A percentile compares a stretch with the other conserved stretches of the same genome.
Evolutionary conservation across 2,888 invertebrate genomes (phyloP).

Genomic region (Cataglyphis albicans): DNA sequence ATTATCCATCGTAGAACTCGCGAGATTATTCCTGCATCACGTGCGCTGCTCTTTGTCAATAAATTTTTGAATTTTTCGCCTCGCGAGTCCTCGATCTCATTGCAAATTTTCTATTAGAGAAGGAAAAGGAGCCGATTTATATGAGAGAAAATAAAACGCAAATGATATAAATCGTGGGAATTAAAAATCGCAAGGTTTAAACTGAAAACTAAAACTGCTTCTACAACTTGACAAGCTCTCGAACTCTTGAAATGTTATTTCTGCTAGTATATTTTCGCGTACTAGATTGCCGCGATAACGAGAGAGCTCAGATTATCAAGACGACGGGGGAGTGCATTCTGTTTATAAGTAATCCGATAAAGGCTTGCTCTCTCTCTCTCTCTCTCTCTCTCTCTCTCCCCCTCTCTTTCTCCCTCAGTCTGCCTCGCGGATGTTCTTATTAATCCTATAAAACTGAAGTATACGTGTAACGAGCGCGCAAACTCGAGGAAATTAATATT

Average conservation of each 20-base stretch:
- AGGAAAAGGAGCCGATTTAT: background rate
- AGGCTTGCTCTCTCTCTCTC: conserved; percentile 34
- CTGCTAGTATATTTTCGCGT: background rate
- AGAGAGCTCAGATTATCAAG: conserved; percentile 15
- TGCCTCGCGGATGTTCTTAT: conserved; percentile 61
- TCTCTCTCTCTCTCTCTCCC: too few relatives aligned
- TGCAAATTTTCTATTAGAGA: background rate
- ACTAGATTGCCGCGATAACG: conserved; percentile 9
- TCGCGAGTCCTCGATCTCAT: background rate
- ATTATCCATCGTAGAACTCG: conserved; percentile 55
- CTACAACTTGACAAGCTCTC: background rate
- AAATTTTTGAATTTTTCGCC: background rate
- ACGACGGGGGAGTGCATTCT: conserved; percentile 40
- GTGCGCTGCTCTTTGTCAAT: background rate
- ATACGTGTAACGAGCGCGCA: conserved; percentile 71
- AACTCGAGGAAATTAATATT: conserved; percentile 73
- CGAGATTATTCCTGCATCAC: conserved; percentile 43
- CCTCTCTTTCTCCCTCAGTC: background rate
- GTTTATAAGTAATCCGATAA: conserved; percentile 67
- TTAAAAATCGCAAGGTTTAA: background rate
- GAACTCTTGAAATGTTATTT: background rate
- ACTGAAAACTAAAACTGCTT: background rate
- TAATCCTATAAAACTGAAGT: conserved; percentile 72
- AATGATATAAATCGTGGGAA: background rate
- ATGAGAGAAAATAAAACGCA: background rate